Base-by-base conservation (phyloP, 2,113 vertebrate genomes). In the Mustela lutreola region DNA sequence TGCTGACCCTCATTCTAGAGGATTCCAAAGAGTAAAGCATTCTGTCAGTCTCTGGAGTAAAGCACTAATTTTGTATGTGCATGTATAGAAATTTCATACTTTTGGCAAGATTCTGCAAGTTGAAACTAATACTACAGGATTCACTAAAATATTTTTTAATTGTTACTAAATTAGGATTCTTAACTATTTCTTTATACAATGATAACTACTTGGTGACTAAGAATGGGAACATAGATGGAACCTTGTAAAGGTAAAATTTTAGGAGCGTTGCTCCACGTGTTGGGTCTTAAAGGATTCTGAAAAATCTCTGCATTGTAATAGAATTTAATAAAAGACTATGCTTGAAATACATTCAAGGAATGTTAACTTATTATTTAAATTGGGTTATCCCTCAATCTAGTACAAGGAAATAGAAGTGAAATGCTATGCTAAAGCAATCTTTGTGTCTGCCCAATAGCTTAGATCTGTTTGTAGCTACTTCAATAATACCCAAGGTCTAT, bases 361-460 rank as follows among this genome's bases (percentile, higher is more conserved):
- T 22, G 79, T 7, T 50, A 63, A 91, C 22, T 53, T 94, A 85
- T 92, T 92, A 89, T 10, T 75, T 95, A 94, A 96, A 93, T 82
- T 73, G 48, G 16, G 10, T 70, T 96, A 91, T 81, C 94, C 12
- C 33, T 95, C 28, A 95, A 81, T 28, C 42, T 91, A 93, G 36
- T 71, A 94, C 88, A 93, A 97, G 90, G 11, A 97, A 96, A 88
- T 81, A 33, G 75, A 96, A 90, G 73, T 56, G 58, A 73, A 65
- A 62, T 65, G 7, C 73, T 73, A 89, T 83, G 33, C 18, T 36
- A 89, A 90, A 95, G 92, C 63, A 62, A 63, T 85, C 50, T 48
- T 56, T 93, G 53, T 60, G 26, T 75, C 33, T 80, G 39, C 31
- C 16, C 63, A 96, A 83, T 12, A 97, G 58, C 84, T 48, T 75